Conservation (phyloP, 2,113 vertebrate genomes). For the Percopsis transmontana region DNA sequence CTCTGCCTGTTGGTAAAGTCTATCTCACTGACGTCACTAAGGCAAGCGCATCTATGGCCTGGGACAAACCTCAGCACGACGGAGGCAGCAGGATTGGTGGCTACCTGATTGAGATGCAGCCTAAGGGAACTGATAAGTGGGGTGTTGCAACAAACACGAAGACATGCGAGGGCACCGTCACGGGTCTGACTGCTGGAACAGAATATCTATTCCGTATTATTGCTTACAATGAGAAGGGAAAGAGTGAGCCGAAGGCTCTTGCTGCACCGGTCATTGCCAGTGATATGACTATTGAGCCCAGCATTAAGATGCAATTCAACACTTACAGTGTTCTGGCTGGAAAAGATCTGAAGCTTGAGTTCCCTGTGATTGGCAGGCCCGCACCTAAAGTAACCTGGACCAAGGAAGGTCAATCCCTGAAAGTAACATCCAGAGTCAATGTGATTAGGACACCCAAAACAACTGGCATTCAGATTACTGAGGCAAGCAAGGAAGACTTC, state of each 20-base stretch:
- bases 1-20: constrained; percentile 90
- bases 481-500: constrained; percentile 92
- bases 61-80: constrained; percentile 97
- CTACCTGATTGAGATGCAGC: constrained; percentile 95
- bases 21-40: constrained; percentile 93
- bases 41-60: constrained; percentile 84
- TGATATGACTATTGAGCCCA: constrained; percentile 91
- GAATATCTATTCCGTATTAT: constrained; percentile 91
- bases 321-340: constrained; percentile 92
- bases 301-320: constrained; percentile 87
- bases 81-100: constrained; percentile 94
- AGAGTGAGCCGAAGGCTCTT: constrained; percentile 91
- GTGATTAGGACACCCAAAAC: constrained; percentile 83
- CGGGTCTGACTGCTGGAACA: constrained; percentile 87
- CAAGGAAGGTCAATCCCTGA: constrained; percentile 89
- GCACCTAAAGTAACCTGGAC: constrained; percentile 87
- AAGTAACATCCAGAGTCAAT: constrained; percentile 93
- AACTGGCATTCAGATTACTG: constrained; percentile 88
- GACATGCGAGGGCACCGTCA: constrained; percentile 86
- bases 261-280: constrained; percentile 90
- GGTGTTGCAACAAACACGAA: constrained; percentile 87
- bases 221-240: constrained; percentile 96
- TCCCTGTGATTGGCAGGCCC: constrained; percentile 90
- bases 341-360: constrained; percentile 92
- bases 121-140: constrained; percentile 95